Evolutionary conservation across 2,113 vertebrate species (phyloP).

Genomic region (Progne subis): DNA sequence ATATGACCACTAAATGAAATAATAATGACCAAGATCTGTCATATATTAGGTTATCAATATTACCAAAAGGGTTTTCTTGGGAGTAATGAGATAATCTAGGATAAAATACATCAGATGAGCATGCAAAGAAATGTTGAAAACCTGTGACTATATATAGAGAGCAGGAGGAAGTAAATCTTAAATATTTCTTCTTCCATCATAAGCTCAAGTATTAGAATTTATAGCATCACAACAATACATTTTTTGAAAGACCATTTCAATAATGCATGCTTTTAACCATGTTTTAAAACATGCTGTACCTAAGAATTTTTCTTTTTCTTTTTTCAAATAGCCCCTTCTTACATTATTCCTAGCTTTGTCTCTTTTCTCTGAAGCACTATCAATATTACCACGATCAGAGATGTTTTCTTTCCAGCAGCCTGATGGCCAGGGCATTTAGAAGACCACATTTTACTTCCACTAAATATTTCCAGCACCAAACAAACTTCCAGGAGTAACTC

Average conservation of each 20-base stretch:
- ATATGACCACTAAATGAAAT: conserved; percentile 87
- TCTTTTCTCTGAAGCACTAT: background rate
- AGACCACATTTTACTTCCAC: background rate
- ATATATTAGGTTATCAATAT: conserved; percentile 77
- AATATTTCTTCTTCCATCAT: background rate
- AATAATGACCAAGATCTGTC: conserved; percentile 80
- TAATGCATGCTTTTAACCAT: conserved; percentile 7
- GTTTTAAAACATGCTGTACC: background rate
- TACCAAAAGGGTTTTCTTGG: conserved; percentile 65
- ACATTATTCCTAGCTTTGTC: background rate
- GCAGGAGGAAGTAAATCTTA: background rate
- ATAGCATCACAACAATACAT: background rate
- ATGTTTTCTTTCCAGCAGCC: background rate
- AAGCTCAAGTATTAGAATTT: background rate
- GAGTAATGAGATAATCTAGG: conserved; percentile 58
- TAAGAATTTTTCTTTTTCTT: background rate
- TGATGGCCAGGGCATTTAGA: background rate
- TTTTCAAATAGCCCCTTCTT: background rate
- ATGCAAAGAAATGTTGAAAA: conserved; percentile 50
- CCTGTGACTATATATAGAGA: background rate
- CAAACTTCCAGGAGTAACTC: background rate
- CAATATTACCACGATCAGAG: background rate
- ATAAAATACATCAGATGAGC: conserved; percentile 51
- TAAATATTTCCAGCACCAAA: background rate
- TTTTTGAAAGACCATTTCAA: background rate